phyloP scores from a whole-genome alignment of 1,140 invertebrate species.

The Halesus radiatus region DNA sequence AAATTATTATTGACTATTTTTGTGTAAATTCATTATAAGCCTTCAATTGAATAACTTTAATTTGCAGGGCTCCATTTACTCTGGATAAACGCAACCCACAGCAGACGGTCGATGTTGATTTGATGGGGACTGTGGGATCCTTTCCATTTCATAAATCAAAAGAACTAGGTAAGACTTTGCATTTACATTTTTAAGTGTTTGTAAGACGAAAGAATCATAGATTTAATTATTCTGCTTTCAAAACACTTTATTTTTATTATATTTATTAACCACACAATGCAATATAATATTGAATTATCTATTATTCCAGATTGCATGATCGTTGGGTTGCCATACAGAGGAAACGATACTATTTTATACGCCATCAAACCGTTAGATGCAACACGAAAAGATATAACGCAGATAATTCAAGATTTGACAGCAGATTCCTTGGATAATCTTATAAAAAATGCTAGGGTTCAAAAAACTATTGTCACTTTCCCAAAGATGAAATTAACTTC shows the following conservation, averaged over 20 bases:
- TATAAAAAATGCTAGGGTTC: slow-evolving; percentile 64
- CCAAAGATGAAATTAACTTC: slow-evolving; percentile 77
- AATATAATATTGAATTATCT: too few species aligned
- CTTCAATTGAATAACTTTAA: background rate
- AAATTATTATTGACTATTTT: background rate
- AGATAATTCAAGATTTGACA: slow-evolving; percentile 69
- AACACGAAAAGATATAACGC: slow-evolving; percentile 63
- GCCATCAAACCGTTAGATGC: slow-evolving; percentile 74
- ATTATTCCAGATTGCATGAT: slow-evolving; percentile 70
- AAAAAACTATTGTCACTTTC: slow-evolving; percentile 69
- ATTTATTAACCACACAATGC: too few species aligned
- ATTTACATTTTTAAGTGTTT: background rate
- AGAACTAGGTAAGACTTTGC: slow-evolving; percentile 48
- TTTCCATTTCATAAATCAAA: slow-evolving; percentile 73
- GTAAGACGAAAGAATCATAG: too few species aligned
- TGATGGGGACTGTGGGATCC: slow-evolving; percentile 74
- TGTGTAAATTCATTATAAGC: background rate
- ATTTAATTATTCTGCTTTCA: too few species aligned
- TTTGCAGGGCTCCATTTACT: slow-evolving; percentile 65
- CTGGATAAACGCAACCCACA: slow-evolving; percentile 61
- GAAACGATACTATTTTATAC: slow-evolving; percentile 74
- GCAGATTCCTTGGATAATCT: slow-evolving; percentile 66
- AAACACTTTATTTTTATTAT: too few species aligned
- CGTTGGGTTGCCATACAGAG: slow-evolving; percentile 79
- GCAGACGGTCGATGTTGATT: slow-evolving; percentile 68